A percentile compares a stretch with the other conserved stretches of the same genome.
phyloP scores from a whole-genome alignment of 92 coral and sea anemone species.

The Nematostella vectensis region DNA sequence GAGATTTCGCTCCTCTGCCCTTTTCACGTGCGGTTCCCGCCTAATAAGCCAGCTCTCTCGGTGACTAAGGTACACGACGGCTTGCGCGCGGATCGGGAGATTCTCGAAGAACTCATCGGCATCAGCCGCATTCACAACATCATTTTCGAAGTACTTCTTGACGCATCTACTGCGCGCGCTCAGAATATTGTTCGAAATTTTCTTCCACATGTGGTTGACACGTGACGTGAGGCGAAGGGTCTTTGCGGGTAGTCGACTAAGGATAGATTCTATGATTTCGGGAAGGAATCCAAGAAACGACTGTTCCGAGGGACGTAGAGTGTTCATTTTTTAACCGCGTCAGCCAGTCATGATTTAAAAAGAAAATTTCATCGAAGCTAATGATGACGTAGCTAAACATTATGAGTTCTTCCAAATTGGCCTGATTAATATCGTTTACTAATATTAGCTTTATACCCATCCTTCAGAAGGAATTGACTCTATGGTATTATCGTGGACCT shows the following conservation, averaged over 20 bases:
- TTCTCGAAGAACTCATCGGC: constrained; percentile 43
- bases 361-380: no score
- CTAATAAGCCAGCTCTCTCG: constrained; percentile 81
- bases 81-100: constrained; percentile 44
- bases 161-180: constrained; percentile 64
- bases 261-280: constrained; percentile 71
- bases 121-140: constrained; percentile 48
- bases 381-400: no score
- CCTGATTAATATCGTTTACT: no score
- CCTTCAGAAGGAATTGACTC: no score
- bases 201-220: constrained; percentile 80
- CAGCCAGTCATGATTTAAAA: no score
- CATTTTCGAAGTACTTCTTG: constrained; percentile 54
- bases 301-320: neutral
- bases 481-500: no score
- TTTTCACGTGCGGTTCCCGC: constrained; percentile 54
- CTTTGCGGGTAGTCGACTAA: constrained; percentile 72
- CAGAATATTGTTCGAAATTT: constrained; percentile 57
- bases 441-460: no score
- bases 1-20: constrained; percentile 68
- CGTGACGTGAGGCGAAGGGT: constrained; percentile 69
- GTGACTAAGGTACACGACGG: constrained; percentile 70
- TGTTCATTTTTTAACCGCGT: neutral
- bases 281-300: constrained; percentile 62
- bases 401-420: no score